A percentile compares a stretch with the other conserved stretches of the same genome.
Evolutionary conservation across 23 tunicate genomes (phyloP).

Genomic region (Styela plicata): DNA sequence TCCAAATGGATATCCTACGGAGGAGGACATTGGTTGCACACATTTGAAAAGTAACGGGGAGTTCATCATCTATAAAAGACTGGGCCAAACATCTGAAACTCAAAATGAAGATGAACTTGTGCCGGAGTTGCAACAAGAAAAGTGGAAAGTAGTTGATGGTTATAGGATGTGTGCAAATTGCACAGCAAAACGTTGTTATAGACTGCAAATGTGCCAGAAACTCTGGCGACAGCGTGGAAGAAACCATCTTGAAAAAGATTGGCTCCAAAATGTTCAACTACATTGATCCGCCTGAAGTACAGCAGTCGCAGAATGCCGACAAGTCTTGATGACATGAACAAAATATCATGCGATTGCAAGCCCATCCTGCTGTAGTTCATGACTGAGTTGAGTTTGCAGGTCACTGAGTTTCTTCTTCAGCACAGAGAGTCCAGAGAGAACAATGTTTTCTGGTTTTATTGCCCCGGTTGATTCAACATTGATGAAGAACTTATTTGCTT

Average conservation of each 20-base stretch:
- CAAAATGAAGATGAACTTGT: constrained; percentile 26
- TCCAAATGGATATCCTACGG: constrained; percentile 68
- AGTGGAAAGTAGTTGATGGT: constrained; percentile 88
- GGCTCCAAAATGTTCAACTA: constrained; percentile 72
- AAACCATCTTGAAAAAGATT: constrained; percentile 54
- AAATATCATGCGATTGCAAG: constrained; percentile 41
- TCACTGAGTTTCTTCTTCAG: constrained; percentile 89
- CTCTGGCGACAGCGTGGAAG: constrained; percentile 61
- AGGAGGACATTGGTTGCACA: constrained; percentile 74
- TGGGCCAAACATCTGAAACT: neutral
- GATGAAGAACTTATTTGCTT: constrained; percentile 90
- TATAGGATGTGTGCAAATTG: constrained; percentile 71
- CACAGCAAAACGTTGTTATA: constrained; percentile 49
- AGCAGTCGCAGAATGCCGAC: no score
- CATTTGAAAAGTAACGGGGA: constrained; percentile 57
- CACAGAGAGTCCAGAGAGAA: constrained; percentile 81
- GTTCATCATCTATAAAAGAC: constrained; percentile 40
- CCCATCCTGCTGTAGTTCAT: constrained; percentile 87
- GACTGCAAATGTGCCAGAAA: constrained; percentile 78
- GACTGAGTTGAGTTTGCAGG: constrained; percentile 88
- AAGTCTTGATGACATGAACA: neutral
- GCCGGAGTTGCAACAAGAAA: constrained; percentile 44
- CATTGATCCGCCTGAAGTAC: constrained; percentile 37
- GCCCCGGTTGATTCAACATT: constrained; percentile 90
- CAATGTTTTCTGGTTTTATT: constrained; percentile 87